These are phyloP conservation scores for Oryctolagus cuniculus DNA, from an alignment of 2,113 vertebrate genomes.

Conservation along the genomic window DNA sequence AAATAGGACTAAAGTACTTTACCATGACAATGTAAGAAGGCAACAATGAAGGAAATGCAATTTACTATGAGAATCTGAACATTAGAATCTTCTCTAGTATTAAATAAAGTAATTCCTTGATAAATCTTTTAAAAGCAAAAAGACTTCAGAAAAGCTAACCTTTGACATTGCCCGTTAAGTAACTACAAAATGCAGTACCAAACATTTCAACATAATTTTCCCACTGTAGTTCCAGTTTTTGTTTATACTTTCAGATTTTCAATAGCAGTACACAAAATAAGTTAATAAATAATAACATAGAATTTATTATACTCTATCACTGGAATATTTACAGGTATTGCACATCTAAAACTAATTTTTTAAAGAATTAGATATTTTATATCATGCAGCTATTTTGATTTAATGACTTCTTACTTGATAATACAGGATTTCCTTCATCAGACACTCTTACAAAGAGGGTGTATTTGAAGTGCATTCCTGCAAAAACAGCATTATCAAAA, in stretches of 20 bases:
- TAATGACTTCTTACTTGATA: constrained; percentile 75
- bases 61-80: neutral
- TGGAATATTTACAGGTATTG: neutral
- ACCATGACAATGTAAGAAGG: neutral
- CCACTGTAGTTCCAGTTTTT: neutral
- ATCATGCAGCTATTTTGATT: constrained; percentile 30
- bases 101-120: neutral
- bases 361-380: neutral
- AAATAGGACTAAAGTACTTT: constrained; percentile 42
- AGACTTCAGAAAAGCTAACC: neutral
- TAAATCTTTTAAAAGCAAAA: constrained; percentile 5
- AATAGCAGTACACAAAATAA: neutral
- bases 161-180: constrained; percentile 23
- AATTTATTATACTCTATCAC: neutral
- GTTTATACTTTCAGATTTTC: neutral
- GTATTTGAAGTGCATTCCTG: constrained; percentile 72
- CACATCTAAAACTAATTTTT: neutral
- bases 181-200: neutral
- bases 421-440: constrained; percentile 40
- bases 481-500: constrained; percentile 73
- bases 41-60: neutral
- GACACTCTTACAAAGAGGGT: constrained; percentile 52
- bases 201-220: neutral
- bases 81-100: neutral
- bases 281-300: neutral